Evolutionary conservation across 2,113 vertebrate species (phyloP).

Genomic region (Andinoacara biseriatus): DNA sequence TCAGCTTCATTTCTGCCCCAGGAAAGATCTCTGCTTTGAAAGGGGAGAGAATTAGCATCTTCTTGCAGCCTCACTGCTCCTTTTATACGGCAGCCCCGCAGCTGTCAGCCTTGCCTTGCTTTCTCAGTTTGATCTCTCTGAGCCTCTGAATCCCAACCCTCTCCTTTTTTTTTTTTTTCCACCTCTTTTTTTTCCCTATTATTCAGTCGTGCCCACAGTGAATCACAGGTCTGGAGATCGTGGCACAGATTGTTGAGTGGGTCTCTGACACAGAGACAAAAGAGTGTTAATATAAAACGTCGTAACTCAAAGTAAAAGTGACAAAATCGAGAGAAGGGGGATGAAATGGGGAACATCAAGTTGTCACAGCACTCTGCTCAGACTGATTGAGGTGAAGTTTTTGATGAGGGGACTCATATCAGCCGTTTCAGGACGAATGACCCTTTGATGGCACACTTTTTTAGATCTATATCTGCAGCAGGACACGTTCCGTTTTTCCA

Average conservation of each 20-base stretch:
- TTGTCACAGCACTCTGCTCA: constrained; percentile 19
- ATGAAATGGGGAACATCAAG: constrained; percentile 21
- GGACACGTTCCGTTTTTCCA: constrained; percentile 11
- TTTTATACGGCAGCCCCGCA: constrained; percentile 54
- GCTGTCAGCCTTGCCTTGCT: constrained; percentile 59
- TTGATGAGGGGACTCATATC: constrained; percentile 47
- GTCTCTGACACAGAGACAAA: constrained; percentile 12
- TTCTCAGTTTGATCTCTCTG: constrained; percentile 59
- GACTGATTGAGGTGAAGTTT: constrained; percentile 35
- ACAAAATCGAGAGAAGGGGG: constrained; percentile 17
- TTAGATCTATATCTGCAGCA: constrained; percentile 11
- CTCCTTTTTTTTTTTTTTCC: not conserved
- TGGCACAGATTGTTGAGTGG: constrained; percentile 24
- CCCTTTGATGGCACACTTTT: constrained; percentile 47
- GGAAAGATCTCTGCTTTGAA: constrained; percentile 45
- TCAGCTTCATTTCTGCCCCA: constrained; percentile 21
- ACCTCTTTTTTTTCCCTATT: not conserved
- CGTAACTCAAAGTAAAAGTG: constrained; percentile 34
- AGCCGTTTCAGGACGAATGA: constrained; percentile 4
- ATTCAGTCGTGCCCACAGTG: constrained; percentile 26
- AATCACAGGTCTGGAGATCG: constrained; percentile 35
- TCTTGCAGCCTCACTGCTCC: constrained; percentile 67
- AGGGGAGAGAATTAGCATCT: constrained; percentile 63
- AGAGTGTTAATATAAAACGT: constrained; percentile 37
- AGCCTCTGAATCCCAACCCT: constrained; percentile 45